Evolutionary conservation across 2,888 invertebrate species (phyloP).

Genomic region (Chirona hameri): DNA sequence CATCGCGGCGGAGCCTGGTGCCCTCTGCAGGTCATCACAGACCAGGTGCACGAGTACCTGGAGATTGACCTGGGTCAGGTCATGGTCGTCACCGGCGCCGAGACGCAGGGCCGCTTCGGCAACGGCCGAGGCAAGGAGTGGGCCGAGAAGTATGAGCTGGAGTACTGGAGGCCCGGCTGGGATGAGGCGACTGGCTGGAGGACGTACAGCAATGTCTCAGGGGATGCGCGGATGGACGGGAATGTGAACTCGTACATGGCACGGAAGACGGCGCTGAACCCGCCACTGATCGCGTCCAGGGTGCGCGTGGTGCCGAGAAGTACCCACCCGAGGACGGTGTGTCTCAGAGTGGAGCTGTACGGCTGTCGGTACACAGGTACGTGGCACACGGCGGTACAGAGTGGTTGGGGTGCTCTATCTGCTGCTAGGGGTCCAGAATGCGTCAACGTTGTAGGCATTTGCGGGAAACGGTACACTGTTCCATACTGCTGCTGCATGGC

Average conservation of each 20-base stretch:
- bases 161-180: conserved; percentile 37
- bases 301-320: conserved; percentile 54
- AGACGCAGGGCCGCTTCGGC: conserved; percentile 38
- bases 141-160: conserved; percentile 35
- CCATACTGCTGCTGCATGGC: too few species aligned
- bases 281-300: conserved; percentile 52
- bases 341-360: conserved; percentile 55
- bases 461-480: too few species aligned
- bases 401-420: conserved; percentile 42
- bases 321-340: conserved; percentile 51
- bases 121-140: conserved; percentile 37
- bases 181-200: conserved; percentile 28
- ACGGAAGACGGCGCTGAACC: conserved; percentile 49
- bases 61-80: conserved; percentile 36
- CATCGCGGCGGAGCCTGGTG: conserved; percentile 38
- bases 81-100: conserved; percentile 37
- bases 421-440: too few species aligned
- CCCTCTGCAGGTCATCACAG: conserved; percentile 33
- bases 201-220: conserved; percentile 33
- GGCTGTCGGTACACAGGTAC: conserved; percentile 53
- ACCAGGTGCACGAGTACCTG: conserved; percentile 35
- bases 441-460: too few species aligned
- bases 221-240: conserved; percentile 43
- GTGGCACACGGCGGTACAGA: conserved; percentile 29
- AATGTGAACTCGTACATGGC: conserved; percentile 53